Evolutionary conservation across 2,113 vertebrate species (phyloP).

Genomic region (Nothoprocta pentlandii): DNA sequence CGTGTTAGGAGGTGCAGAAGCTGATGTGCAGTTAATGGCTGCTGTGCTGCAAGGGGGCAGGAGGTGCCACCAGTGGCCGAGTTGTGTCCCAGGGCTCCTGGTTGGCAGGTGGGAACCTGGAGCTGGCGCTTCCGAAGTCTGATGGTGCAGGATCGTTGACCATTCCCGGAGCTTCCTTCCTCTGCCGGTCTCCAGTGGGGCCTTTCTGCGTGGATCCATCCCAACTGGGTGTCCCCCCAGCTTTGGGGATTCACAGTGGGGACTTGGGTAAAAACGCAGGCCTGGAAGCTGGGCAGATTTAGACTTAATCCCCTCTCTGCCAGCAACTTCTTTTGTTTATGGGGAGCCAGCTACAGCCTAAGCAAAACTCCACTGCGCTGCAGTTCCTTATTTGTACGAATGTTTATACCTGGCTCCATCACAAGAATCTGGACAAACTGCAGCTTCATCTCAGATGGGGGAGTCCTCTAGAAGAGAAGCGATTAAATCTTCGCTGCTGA

Average conservation of each 20-base stretch:
- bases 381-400: not conserved
- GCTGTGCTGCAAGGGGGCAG: not conserved
- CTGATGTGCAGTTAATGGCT: not conserved
- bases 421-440: not conserved
- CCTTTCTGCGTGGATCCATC: not conserved
- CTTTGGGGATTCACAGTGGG: not conserved
- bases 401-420: not conserved
- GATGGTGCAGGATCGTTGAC: not conserved
- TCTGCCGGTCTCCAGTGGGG: not conserved
- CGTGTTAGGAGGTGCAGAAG: not conserved
- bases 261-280: not conserved
- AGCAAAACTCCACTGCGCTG: not conserved
- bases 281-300: not conserved
- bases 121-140: not conserved
- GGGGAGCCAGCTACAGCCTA: not conserved
- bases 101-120: fast-evolving
- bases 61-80: not conserved
- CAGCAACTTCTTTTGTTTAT: not conserved
- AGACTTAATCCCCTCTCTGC: not conserved
- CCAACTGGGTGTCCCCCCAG: not conserved
- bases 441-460: not conserved
- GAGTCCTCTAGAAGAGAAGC: not conserved
- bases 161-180: not conserved
- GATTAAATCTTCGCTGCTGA: not conserved
- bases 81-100: not conserved